These are phyloP conservation scores for Crossaster papposus DNA, from an alignment of 53 echinoderm and acorn worm species.

Conservation along the genomic window DNA sequence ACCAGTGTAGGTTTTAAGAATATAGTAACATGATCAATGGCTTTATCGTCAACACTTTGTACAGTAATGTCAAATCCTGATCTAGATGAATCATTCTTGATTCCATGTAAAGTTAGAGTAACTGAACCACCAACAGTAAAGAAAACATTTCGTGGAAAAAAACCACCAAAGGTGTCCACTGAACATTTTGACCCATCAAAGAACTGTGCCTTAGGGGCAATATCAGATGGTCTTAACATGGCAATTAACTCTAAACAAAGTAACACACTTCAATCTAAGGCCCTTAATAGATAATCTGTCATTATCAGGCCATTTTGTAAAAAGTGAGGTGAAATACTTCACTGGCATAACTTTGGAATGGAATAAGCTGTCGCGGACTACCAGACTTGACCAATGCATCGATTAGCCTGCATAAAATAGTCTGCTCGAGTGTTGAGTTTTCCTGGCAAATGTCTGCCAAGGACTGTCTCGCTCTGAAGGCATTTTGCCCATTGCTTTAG, in stretches of 20 bases:
- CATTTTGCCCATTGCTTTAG: not conserved
- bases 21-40: too few relatives aligned
- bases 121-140: not conserved
- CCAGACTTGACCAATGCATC: not conserved
- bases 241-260: not conserved
- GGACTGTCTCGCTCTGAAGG: not conserved
- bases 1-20: not conserved
- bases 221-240: not conserved
- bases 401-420: not conserved
- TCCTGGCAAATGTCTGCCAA: not conserved
- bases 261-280: too few relatives aligned
- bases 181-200: conserved; percentile 1
- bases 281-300: not conserved
- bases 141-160: not conserved
- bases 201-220: not conserved
- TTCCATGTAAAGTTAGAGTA: not conserved
- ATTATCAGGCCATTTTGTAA: not conserved
- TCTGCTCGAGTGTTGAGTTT: conserved; percentile 1
- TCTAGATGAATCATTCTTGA: conserved; percentile 2
- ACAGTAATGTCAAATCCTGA: not conserved
- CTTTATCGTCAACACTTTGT: not conserved
- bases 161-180: conserved; percentile 1
- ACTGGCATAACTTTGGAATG: not conserved
- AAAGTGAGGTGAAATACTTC: not conserved
- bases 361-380: not conserved